Evolutionary conservation across 2,888 invertebrate species (phyloP).

Genomic region (Leucophenga montana): DNA sequence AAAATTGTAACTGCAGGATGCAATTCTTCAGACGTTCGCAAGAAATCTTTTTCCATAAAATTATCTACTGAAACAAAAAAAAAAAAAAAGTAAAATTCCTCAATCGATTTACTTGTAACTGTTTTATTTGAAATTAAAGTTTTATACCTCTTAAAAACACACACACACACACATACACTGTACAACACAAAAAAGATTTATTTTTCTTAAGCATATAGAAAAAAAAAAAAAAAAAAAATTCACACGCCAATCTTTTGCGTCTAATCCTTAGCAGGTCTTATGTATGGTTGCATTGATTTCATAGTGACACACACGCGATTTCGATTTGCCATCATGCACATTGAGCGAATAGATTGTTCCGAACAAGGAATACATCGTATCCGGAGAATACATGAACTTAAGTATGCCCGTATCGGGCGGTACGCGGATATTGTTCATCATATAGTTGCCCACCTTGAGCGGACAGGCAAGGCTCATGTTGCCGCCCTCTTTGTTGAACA

Average conservation of each 20-base stretch:
- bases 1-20: no score
- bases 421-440: constrained; percentile 55
- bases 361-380: constrained; percentile 54
- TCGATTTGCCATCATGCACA: constrained; percentile 46
- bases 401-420: constrained; percentile 59
- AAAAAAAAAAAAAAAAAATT: background rate
- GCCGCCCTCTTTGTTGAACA: constrained; percentile 52
- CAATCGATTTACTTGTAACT: no score
- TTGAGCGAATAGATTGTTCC: constrained; percentile 53
- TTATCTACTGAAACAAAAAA: no score
- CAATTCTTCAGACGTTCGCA: no score
- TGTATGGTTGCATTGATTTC: constrained; percentile 61
- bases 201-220: background rate
- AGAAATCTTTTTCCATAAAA: no score
- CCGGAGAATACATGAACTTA: constrained; percentile 63
- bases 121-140: no score
- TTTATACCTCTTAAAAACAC: no score
- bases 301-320: constrained; percentile 49
- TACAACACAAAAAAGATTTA: background rate
- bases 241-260: background rate
- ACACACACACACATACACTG: no score
- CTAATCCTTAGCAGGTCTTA: constrained; percentile 54
- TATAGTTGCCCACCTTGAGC: constrained; percentile 55
- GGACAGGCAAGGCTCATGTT: constrained; percentile 65
- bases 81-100: no score